phyloP scores from a whole-genome alignment of 2,888 invertebrate species.

The Platycheirus rosarum region DNA sequence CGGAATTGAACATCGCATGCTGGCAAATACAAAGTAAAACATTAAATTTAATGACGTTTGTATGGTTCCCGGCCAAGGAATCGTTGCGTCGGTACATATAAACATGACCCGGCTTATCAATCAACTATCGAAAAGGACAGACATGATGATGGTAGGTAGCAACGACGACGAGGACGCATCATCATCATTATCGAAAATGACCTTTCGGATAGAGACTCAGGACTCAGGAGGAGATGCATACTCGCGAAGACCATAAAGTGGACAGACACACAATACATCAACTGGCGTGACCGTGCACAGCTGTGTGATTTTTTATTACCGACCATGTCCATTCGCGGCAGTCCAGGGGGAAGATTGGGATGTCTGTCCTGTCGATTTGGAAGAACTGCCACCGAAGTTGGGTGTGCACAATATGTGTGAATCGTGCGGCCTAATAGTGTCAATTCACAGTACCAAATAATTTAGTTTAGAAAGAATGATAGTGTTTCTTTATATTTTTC shows the following conservation, averaged over 20 bases:
- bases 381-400: slow-evolving; percentile 38
- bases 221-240: slow-evolving; percentile 29
- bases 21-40: slow-evolving; percentile 52
- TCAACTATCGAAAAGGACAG: slow-evolving; percentile 47
- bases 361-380: slow-evolving; percentile 12
- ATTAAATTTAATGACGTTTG: slow-evolving; percentile 66
- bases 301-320: slow-evolving; percentile 72
- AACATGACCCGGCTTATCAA: slow-evolving; percentile 60
- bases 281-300: slow-evolving; percentile 75
- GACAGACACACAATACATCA: slow-evolving; percentile 74
- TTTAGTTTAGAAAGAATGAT: slow-evolving; percentile 42
- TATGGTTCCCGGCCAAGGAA: not conserved
- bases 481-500: slow-evolving; percentile 5
- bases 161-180: slow-evolving; percentile 29
- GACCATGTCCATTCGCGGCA: slow-evolving; percentile 4
- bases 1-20: slow-evolving; percentile 33
- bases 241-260: slow-evolving; percentile 47
- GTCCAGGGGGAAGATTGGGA: slow-evolving; percentile 48
- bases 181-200: slow-evolving; percentile 71
- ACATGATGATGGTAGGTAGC: slow-evolving; percentile 49
- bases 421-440: slow-evolving; percentile 70
- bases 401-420: slow-evolving; percentile 69
- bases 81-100: slow-evolving; percentile 4
- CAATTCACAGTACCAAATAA: slow-evolving; percentile 66
- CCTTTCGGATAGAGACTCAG: slow-evolving; percentile 51